Conservation (phyloP, 2,113 vertebrate genomes). For the Craseonycteris thonglongyai region DNA sequence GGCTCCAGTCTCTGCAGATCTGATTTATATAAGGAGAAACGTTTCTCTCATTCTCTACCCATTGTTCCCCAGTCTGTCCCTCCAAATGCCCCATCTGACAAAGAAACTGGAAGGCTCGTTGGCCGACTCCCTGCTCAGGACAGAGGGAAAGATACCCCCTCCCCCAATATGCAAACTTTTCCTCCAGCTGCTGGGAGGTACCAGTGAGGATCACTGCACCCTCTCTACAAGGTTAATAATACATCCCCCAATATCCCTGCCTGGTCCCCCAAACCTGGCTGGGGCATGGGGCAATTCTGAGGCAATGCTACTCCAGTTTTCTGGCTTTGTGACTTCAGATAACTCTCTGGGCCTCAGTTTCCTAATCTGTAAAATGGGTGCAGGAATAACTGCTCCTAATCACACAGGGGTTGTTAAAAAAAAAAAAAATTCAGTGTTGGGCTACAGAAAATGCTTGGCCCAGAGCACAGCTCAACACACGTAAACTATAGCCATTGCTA, state of each 20-base stretch:
- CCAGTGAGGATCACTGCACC: not conserved
- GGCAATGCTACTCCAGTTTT: not conserved
- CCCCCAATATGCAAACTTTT: accelerated
- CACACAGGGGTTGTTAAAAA: not conserved
- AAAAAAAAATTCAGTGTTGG: not conserved
- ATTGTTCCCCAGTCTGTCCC: slow-evolving; percentile 9
- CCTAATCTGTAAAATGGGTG: not conserved
- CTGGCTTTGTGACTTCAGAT: not conserved
- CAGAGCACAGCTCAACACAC: not conserved
- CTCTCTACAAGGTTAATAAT: not conserved
- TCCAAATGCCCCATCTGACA: slow-evolving; percentile 34
- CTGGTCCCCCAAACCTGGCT: no score
- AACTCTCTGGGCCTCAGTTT: not conserved
- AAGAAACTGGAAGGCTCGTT: not conserved
- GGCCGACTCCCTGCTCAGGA: not conserved
- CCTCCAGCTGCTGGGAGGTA: accelerated
- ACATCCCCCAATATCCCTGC: not conserved
- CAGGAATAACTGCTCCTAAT: not conserved
- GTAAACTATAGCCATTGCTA: accelerated
- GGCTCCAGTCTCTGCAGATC: not conserved
- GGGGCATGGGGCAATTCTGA: not conserved
- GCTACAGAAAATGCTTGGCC: no score
- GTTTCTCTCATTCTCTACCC: not conserved
- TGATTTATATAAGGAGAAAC: slow-evolving; percentile 37
- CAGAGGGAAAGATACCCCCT: not conserved